Evolutionary conservation across 2,888 invertebrate species (phyloP).

Genomic region (Nomada lathburiana): DNA sequence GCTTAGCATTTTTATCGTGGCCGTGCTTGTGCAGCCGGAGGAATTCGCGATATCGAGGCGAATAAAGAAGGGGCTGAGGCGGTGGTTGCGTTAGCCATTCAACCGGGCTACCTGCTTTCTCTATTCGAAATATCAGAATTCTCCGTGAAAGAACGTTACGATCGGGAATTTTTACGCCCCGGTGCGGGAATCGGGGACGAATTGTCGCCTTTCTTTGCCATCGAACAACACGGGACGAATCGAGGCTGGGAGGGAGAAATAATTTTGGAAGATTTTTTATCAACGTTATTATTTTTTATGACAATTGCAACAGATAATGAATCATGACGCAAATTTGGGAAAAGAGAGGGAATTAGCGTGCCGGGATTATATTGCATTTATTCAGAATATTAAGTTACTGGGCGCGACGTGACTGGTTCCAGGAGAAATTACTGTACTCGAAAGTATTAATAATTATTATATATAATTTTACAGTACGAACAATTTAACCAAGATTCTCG

Average conservation of each 20-base stretch:
- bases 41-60: constrained; percentile 44
- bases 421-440: too few relatives aligned
- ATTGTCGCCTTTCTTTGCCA: background rate
- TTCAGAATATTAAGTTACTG: too few relatives aligned
- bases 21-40: constrained; percentile 32
- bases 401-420: too few relatives aligned
- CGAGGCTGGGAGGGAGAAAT: background rate
- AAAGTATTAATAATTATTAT: too few relatives aligned
- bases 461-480: too few relatives aligned
- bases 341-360: too few relatives aligned
- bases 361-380: too few relatives aligned
- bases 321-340: too few relatives aligned
- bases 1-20: constrained; percentile 73
- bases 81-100: constrained; percentile 34
- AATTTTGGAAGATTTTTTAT: too few relatives aligned
- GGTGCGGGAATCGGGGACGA: background rate
- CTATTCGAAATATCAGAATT: constrained; percentile 41
- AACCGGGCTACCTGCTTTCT: constrained; percentile 8
- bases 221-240: background rate
- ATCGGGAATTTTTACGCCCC: background rate
- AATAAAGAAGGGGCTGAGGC: background rate
- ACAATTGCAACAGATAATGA: too few relatives aligned
- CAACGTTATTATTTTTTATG: too few relatives aligned
- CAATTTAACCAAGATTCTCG: too few relatives aligned
- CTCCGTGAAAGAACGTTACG: background rate